Percentiles rank a stretch among this genome's conserved stretches.
Evolutionary conservation across 2,797 vertebrate species (phyloP).

Genomic region (Chelonia mydas): DNA sequence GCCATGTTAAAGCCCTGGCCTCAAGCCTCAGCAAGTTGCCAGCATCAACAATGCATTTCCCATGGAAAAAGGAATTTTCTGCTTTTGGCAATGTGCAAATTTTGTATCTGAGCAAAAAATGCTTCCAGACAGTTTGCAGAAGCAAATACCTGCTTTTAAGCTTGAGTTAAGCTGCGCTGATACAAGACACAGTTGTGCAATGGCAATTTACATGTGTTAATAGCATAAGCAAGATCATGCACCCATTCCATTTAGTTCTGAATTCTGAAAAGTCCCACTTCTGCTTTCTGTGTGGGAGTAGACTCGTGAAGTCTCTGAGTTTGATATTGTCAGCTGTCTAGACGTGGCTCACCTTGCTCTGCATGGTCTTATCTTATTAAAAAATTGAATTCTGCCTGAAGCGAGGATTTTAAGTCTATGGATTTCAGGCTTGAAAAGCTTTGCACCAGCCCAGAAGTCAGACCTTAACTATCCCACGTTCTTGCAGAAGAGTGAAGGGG

Average conservation of each 20-base stretch:
- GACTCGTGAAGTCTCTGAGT: not conserved
- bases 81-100: conserved; percentile 16
- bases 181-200: conserved; percentile 2
- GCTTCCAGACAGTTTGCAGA: conserved; percentile 16
- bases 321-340: not conserved
- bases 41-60: conserved; percentile 75
- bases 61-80: conserved; percentile 68
- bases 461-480: not conserved
- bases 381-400: not conserved
- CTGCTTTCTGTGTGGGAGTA: not conserved
- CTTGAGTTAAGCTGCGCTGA: conserved; percentile 19
- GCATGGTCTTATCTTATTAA: not conserved
- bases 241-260: not conserved
- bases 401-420: not conserved
- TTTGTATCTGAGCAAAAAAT: conserved; percentile 42
- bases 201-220: accelerated
- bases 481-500: not conserved
- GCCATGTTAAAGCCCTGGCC: conserved; percentile 73
- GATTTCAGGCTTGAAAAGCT: not conserved
- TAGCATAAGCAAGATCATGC: not conserved
- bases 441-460: not conserved
- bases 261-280: not conserved
- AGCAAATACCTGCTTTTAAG: conserved; percentile 38
- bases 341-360: not conserved
- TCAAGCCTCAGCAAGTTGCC: conserved; percentile 55